Evolutionary conservation across 2,888 invertebrate species (phyloP), one percentile per base, ranked within the genome.

Genomic region (Parnassius apollo): DNA sequence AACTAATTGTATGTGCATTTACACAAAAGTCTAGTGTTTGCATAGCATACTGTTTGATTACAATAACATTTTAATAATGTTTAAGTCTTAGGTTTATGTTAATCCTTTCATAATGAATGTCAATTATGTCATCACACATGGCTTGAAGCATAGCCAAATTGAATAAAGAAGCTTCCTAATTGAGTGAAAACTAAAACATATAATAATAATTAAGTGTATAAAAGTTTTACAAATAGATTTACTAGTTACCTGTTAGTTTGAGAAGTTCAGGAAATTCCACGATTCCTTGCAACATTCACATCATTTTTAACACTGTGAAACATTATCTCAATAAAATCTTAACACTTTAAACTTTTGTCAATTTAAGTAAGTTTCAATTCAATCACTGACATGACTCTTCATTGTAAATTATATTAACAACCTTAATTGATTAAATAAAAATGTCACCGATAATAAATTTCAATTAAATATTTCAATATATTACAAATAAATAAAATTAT

Each of bases 401-500:
- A 49, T 53, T 22, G 50, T 54, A 42, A 45, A 42, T 35, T 35
- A 48, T 42, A 57, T 18, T 49, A 62, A 60, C 22, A 55, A 62
- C 49, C 48, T 59, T 50, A 48, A 50, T 62, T 53, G 55, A 52
- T 9, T 44, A 35, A n/a, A 25, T 48, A 52, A 55, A 60, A 57
- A 50, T 45, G 12, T 50, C 59, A 42, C 54, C 55, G 49, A 65
- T 53, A 35, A 51, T 57, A 35, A 59, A 56, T 53, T 62, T 62
- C 44, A 60, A 61, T 58, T 55, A 60, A 61, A 57, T 57, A n/a
- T 13, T 49, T 9, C 18, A 13, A 64, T 65, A 61, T 55, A 56
- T 64, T 66, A 64, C 53, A 57, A 62, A 59, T 66, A 62, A 59
- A 51, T 61, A 53, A 54, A 52, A 13, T 52, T 13, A 50, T 51